These are phyloP conservation scores for Lemur catta DNA, from an alignment of 2,797 vertebrate genomes.

Conservation along the genomic window DNA sequence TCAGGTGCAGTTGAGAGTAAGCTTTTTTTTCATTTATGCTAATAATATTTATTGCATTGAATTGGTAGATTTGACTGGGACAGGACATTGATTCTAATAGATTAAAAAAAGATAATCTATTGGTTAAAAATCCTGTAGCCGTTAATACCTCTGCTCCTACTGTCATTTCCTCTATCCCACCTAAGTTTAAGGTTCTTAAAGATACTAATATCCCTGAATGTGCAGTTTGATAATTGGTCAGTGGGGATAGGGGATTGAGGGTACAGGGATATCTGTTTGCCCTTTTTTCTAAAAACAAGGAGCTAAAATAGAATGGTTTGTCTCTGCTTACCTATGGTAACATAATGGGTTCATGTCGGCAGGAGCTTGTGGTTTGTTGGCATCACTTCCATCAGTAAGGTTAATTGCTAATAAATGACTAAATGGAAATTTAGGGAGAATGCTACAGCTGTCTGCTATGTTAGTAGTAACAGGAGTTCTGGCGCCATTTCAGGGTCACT, in stretches of 20 bases:
- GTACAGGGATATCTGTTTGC: conserved; percentile 49
- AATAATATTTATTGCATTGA: not conserved
- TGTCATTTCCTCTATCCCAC: conserved; percentile 1
- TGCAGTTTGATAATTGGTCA: not conserved
- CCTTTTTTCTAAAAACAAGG: conserved; percentile 30
- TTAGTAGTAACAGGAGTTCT: conserved; percentile 80
- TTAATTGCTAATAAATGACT: conserved; percentile 90
- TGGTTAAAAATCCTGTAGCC: not conserved
- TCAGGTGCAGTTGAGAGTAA: not conserved
- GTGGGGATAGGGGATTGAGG: not conserved
- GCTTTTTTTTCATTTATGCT: not conserved
- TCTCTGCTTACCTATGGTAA: conserved; percentile 83
- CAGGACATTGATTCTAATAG: not conserved
- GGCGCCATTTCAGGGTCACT: conserved; percentile 91
- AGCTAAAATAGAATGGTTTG: not conserved
- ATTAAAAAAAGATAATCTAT: conserved; percentile 4
- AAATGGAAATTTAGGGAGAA: conserved; percentile 85
- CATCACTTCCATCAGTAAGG: conserved; percentile 84
- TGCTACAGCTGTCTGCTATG: conserved; percentile 84
- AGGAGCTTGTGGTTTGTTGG: conserved; percentile 78
- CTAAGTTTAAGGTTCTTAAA: not conserved
- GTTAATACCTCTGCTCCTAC: conserved; percentile 12
- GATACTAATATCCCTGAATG: not conserved
- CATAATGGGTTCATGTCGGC: conserved; percentile 83
- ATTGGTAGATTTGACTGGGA: not conserved